Evolutionary conservation across 2,888 invertebrate genomes (phyloP).

Genomic region (Leptothorax acervorum): DNA sequence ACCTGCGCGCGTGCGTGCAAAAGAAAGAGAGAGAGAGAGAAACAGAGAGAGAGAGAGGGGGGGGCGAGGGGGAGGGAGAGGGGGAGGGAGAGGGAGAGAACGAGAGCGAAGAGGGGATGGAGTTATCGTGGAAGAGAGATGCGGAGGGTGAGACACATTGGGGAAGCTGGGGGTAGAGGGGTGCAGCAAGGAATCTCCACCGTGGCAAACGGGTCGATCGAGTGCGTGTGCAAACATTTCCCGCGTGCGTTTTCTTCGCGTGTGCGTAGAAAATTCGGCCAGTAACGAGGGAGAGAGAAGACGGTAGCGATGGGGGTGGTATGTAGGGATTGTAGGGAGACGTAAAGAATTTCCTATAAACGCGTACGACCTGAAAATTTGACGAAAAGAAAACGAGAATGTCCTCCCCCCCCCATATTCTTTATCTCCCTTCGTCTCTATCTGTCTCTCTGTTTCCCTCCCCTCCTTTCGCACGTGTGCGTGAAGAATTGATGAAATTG

Average conservation of each 20-base stretch:
- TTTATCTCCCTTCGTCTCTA: background rate
- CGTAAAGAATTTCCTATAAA: conserved; percentile 11
- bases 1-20: conserved; percentile 46
- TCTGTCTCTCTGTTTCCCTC: background rate
- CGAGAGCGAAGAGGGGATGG: conserved; percentile 49
- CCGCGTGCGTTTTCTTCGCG: conserved; percentile 74
- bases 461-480: background rate
- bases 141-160: conserved; percentile 49
- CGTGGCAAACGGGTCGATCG: conserved; percentile 81
- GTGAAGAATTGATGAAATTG: conserved; percentile 11
- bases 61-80: background rate
- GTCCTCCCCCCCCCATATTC: too few species aligned
- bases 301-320: background rate
- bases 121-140: conserved; percentile 55
- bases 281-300: conserved; percentile 22
- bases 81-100: conserved; percentile 38
- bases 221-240: conserved; percentile 79
- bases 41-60: conserved; percentile 36
- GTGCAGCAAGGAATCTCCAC: conserved; percentile 74
- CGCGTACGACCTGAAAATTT: background rate
- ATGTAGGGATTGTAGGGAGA: background rate
- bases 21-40: conserved; percentile 43
- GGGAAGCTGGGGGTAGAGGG: conserved; percentile 56
- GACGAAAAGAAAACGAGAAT: background rate
- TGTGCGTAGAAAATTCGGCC: conserved; percentile 68